phyloP scores from a whole-genome alignment of 2,888 invertebrate genomes.

The Ectropis crepuscularia region DNA sequence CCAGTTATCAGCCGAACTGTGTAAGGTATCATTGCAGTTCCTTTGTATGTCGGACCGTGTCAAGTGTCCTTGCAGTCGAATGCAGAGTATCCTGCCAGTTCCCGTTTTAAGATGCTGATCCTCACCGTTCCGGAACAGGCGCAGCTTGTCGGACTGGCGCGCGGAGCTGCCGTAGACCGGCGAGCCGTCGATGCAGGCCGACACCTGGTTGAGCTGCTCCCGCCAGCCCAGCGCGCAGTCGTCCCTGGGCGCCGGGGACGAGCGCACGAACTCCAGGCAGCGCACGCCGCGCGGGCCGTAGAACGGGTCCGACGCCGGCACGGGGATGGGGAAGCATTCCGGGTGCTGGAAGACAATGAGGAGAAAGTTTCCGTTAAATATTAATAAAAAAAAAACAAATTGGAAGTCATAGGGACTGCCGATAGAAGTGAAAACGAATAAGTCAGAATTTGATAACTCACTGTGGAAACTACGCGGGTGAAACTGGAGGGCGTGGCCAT shows the following conservation, averaged over 20 bases:
- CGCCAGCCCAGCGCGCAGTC: constrained; percentile 93
- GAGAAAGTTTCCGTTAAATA: too few relatives aligned
- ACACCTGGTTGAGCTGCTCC: constrained; percentile 93
- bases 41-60: too few relatives aligned
- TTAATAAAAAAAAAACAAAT: too few relatives aligned
- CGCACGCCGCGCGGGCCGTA: constrained; percentile 88
- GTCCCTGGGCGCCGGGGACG: constrained; percentile 91
- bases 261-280: constrained; percentile 93
- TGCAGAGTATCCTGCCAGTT: not conserved
- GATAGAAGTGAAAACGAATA: too few relatives aligned
- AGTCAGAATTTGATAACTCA: too few relatives aligned
- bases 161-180: constrained; percentile 92
- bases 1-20: too few relatives aligned
- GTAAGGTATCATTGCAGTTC: too few relatives aligned
- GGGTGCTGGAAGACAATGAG: constrained; percentile 87
- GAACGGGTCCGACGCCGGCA: constrained; percentile 89
- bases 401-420: too few relatives aligned
- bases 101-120: not conserved
- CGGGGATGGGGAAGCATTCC: constrained; percentile 92
- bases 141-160: constrained; percentile 88
- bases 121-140: constrained; percentile 90
- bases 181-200: constrained; percentile 92
- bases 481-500: too few relatives aligned
- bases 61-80: too few relatives aligned
- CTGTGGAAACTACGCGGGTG: too few relatives aligned